Evolutionary conservation across 1,140 invertebrate species (phyloP), one percentile per base, ranked within the genome.

Genomic region (Tenebrio molitor): DNA sequence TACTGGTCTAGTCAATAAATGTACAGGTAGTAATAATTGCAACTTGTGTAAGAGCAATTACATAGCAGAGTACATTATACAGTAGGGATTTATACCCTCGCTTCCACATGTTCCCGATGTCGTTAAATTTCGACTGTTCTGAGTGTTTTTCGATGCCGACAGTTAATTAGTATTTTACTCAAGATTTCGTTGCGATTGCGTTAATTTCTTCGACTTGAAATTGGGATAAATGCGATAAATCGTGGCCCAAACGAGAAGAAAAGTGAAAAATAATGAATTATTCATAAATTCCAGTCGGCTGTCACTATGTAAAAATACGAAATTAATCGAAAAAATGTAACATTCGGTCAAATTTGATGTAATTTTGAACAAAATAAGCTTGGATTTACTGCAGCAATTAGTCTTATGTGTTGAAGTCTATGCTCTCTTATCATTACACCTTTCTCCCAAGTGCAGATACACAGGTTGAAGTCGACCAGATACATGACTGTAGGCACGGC

Each of bases 381-480:
- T 15, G 12, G 3, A 8, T 14, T 50, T 19, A 50, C 19, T 50
- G 16, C 16, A 19, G 44, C 44, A 50, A 17, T 50, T 50, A 50
- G 19, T 21, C 44, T n/a, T n/a, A n/a, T n/a, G 14, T 53, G 46
- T 23, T 53, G 46, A 17, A n/a, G 50, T 50, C 21, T 46, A 16
- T 17, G 16, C 14, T 19, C 16, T 46, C 42, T 58, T 58, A 58
- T 58, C 50, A 58, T 58, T 58, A 58, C 50, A 58, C 50, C 50
- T 58, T 58, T 58, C 50, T 58, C 50, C 23, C 50, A 58, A 58
- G 50, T 58, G 50, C 50, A 46, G 36, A 41, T 33, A 41, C 36
- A 3, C 36, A 50, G 19, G 4, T 21, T 12, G 15, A 12, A 58
- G 50, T 58, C 6, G 50, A 29, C 50, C 50, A 58, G 23, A 25